Base-by-base conservation (phyloP, 53 echinoderm and acorn worm genomes). In the Echinarachnius parma region DNA sequence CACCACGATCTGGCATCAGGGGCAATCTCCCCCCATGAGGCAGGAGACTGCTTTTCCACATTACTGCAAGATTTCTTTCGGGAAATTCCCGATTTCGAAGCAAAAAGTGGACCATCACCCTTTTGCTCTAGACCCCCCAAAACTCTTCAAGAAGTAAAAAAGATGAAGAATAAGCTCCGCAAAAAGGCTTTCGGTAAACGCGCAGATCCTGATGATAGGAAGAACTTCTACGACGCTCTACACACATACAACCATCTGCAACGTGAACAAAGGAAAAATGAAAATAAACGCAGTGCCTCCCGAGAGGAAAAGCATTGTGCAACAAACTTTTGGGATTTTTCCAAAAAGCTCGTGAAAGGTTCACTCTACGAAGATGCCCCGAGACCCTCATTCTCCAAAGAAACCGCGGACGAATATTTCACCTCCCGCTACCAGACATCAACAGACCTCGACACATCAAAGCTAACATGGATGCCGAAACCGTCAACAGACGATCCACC, bases 331-430 rank as follows among this genome's bases (percentile, higher is more conserved):
- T 49, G 50, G 50, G 50, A 49, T 13, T 49, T 7, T 16, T 49
- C 19, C 15, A 49, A 49, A 49, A 49, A 13, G 50, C 50, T 49
- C 50, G 50, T 49, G 5, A 49, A 49, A 4, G 50, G 50, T 5
- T 49, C 50, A 13, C n/a, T 49, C n/a, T 49, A 49, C 21, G 21
- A 22, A 4, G 50, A 49, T 49, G 21, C 50, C 15, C 50, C 50
- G 21, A 49, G 50, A 13, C 50, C 50, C 21, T 52, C 61, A 62
- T 62, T 62, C 35, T 30, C 33, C 2, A 62, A 62, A n/a, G 62
- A 62, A 62, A 34, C 35, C 4, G 35, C 62, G 2, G 62, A 62
- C 31, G 4, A 10, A 62, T 62, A 62, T 32, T 62, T 9, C 23
- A 62, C 62, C 23, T 36, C 33, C 3, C 11, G 11, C 15, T 62